These are phyloP conservation scores for Macquaria ambigua DNA, from an alignment of 2,113 vertebrate genomes.

Conservation along the genomic window DNA sequence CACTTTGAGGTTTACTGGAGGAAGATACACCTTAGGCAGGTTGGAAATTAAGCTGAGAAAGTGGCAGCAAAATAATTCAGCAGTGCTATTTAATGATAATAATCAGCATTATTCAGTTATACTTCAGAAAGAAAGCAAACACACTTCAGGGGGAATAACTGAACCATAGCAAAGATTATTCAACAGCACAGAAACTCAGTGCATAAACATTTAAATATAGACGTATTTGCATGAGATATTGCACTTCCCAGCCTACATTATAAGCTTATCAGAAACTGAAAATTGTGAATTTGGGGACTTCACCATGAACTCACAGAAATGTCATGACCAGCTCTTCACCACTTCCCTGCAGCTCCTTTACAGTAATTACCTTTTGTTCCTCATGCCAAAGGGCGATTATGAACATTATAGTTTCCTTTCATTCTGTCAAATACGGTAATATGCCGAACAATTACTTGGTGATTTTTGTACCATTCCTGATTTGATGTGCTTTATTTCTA, in stretches of 20 bases:
- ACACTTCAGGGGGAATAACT: constrained; percentile 17
- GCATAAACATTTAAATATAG: constrained; percentile 6
- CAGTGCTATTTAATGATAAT: constrained; percentile 26
- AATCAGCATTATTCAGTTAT: constrained; percentile 44
- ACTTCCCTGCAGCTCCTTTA: not conserved
- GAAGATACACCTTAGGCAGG: not conserved
- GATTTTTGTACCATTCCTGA: constrained; percentile 5
- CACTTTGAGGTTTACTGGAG: constrained; percentile 20
- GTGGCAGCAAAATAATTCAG: constrained; percentile 31
- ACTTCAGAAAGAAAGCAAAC: constrained; percentile 27
- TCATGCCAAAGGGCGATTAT: not conserved
- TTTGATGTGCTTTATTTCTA: constrained; percentile 26
- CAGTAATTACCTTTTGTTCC: constrained; percentile 20
- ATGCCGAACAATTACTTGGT: constrained; percentile 3
- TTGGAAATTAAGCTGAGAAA: constrained; percentile 28
- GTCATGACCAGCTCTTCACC: not conserved
- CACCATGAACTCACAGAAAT: not conserved
- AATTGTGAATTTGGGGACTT: not conserved
- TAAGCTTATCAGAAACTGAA: not conserved
- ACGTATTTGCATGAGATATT: not conserved
- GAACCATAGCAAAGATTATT: constrained; percentile 20
- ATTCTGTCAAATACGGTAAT: constrained; percentile 24
- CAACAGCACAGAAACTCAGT: not conserved
- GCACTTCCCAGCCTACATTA: not conserved
- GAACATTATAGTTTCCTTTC: constrained; percentile 13